Conservation (phyloP, 2,113 vertebrate genomes). For the Smithornis capensis region DNA sequence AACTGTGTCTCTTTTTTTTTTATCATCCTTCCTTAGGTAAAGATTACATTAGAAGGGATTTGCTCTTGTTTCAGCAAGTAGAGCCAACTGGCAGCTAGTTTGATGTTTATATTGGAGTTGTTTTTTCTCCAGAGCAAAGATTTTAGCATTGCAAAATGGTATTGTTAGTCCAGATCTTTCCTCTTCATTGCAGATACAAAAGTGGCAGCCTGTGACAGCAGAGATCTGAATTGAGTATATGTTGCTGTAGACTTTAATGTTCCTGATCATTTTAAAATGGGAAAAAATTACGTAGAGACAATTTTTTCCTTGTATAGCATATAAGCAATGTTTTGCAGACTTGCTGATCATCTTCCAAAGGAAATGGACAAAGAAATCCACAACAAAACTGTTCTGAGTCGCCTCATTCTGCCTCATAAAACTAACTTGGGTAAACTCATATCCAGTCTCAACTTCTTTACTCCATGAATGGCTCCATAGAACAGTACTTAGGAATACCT, state of each 20-base stretch:
- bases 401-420: background rate
- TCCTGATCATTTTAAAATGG: background rate
- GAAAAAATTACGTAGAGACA: background rate
- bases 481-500: background rate
- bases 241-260: background rate
- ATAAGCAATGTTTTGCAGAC: background rate
- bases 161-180: background rate
- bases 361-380: background rate
- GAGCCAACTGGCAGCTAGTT: background rate
- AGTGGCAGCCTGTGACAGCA: background rate
- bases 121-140: background rate
- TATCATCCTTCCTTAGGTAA: background rate
- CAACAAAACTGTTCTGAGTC: background rate
- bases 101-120: background rate
- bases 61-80: background rate
- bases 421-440: background rate
- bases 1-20: background rate
- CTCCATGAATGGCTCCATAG: background rate
- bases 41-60: background rate
- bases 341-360: background rate
- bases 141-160: background rate
- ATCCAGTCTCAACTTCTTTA: background rate
- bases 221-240: background rate
- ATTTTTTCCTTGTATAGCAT: background rate
- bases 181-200: background rate